These are phyloP conservation scores for Agrotis segetum DNA, from an alignment of 2,888 invertebrate genomes.

Conservation along the genomic window DNA sequence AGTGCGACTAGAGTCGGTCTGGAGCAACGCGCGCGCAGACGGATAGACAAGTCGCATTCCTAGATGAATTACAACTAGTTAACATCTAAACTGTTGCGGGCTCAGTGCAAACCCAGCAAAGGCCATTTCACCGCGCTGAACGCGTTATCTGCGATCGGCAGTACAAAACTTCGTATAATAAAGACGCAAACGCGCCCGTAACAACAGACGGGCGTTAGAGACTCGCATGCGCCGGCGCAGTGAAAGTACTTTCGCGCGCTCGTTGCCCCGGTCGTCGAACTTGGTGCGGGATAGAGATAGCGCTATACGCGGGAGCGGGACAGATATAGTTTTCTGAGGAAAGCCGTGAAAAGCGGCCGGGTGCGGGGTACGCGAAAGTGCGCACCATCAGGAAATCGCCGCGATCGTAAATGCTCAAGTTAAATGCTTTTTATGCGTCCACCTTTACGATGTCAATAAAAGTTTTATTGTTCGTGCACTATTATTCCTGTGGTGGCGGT, in stretches of 20 bases:
- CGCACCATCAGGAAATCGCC: constrained; percentile 84
- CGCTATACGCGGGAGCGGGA: constrained; percentile 74
- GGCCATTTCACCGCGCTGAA: constrained; percentile 78
- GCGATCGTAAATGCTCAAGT: constrained; percentile 79
- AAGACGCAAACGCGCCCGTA: constrained; percentile 82
- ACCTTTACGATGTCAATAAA: constrained; percentile 83
- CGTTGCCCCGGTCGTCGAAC: constrained; percentile 89
- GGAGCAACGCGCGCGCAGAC: constrained; percentile 56
- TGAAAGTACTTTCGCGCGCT: constrained; percentile 91
- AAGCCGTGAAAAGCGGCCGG: constrained; percentile 84
- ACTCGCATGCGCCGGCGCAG: constrained; percentile 87
- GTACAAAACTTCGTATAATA: constrained; percentile 72
- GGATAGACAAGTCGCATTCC: constrained; percentile 79
- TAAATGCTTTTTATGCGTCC: constrained; percentile 84
- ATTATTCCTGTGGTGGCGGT: constrained; percentile 70
- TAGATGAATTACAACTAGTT: constrained; percentile 83
- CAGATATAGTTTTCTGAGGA: constrained; percentile 81
- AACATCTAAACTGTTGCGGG: constrained; percentile 76
- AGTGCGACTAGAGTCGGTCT: constrained; percentile 46
- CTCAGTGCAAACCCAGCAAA: constrained; percentile 64
- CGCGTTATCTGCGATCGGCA: constrained; percentile 74
- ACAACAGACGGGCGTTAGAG: constrained; percentile 76
- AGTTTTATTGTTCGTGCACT: constrained; percentile 75
- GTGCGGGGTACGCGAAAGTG: constrained; percentile 83
- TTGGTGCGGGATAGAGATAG: constrained; percentile 75